Evolutionary conservation across 2,888 invertebrate genomes (phyloP), one percentile per base, ranked within the genome.

Genomic region (Calameuta pallipes): DNA sequence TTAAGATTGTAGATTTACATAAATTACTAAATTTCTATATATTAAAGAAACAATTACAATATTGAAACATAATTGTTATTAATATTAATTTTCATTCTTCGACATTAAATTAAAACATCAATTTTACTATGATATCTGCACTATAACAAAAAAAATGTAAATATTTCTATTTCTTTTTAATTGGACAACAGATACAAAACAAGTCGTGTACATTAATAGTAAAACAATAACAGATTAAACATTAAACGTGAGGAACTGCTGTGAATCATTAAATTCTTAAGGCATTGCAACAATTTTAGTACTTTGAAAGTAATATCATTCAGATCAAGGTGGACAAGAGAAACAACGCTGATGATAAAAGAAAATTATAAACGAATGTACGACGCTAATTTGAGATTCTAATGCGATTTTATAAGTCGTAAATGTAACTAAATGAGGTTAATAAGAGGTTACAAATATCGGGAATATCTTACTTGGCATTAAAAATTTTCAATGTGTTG

Each of bases 401-500:
- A 71, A 15, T 12, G 6, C 33, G 12, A 31, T 71, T 11, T 71
- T 71, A 71, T 95, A 87, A 73, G 91, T 88, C 23, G 23, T 74
- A 23, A 30, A 71, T 78, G 77, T 83, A 83, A 81, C 76, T 71
- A 77, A 82, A 77, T 75, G 81, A 89, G 89, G 87, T 88, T 89
- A 89, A 86, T 73, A 41, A 23, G 80, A 85, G 79, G 79, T 83
- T 82, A 83, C 56, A 75, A 41, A 78, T 73, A 69, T 75, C 41
- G 73, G 71, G 68, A 71, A 56, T 34, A 35, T 82, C 93, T 93
- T 92, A 95, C 95, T 96, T 95, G 85, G 95, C 96, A 90, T 97
- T 97, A 89, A 96, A 97, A 85, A 96, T 94, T 92, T 96, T 96
- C 83, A 97, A 90, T 9, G 96, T 96, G 89, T 96, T 95, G 83